Base-by-base conservation (phyloP, 2,888 invertebrate species). In the Drosophila ochracea region DNA sequence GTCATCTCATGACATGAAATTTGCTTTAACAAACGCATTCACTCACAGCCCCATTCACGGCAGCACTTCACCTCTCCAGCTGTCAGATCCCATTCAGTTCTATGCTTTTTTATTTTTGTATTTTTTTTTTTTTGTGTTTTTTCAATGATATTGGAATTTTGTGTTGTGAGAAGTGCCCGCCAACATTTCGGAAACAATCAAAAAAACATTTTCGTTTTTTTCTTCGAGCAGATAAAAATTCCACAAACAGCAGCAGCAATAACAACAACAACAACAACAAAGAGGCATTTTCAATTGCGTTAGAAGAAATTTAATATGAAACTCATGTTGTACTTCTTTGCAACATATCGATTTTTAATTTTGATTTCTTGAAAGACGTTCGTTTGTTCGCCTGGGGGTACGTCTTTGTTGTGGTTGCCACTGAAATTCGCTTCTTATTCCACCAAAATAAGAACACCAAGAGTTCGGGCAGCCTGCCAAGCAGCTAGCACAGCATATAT, bases 111-210 rank as follows among this genome's bases (percentile, higher is more conserved):
- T 31, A 11, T 1, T 43, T 52, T 43, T 47, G 0, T 33, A 33
- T 33, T 28, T 11, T 50, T 39, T 31, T 11, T 21, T 25, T 5
- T 43, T 35, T 37, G 11, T 37, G 21, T 57, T 50, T 37, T 13
- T 28, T 31, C 66, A 68, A 83, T 83, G 87, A 83, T 83, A 85
- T 85, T 89, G 86, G 84, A 86, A 89, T 89, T 85, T 83, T 79
- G 80, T 85, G 67, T 68, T 78, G 55, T 47, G 47, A 47, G 25
- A 73, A 84, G 88, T 83, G 83, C 72, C 74, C 79, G 75, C 85
- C 77, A 88, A 85, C 79, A 88, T 84, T 88, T 87, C 82, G 81
- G 78, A 79, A 83, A 84, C 89, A 84, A 84, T 88, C 78, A 76
- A 68, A 73, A 74, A 68, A 78, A 31, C 33, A 31, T 37, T 47